Conservation (phyloP, 2,797 vertebrate species). For the Falco cherrug region DNA sequence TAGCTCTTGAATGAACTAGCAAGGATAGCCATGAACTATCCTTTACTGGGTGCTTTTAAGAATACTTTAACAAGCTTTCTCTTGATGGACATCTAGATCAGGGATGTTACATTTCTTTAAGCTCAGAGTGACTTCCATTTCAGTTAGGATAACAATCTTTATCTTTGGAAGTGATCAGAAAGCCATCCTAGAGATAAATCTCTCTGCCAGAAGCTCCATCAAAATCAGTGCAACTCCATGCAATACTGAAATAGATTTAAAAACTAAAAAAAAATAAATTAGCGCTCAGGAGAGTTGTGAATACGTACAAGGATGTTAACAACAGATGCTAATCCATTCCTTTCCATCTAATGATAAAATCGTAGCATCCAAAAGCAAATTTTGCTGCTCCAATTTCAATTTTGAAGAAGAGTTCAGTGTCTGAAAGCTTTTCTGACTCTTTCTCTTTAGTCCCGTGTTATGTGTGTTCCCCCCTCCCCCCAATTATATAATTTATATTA, state of each 20-base stretch:
- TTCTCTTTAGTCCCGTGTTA: no score
- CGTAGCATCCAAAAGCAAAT: neutral
- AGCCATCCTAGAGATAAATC: constrained; percentile 8
- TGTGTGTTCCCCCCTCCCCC: accelerated
- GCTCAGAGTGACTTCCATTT: constrained; percentile 15
- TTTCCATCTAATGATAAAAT: neutral
- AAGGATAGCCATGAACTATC: neutral
- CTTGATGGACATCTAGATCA: neutral
- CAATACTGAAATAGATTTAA: neutral
- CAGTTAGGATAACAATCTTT: constrained; percentile 15
- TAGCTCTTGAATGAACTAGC: neutral
- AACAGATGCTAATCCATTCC: neutral
- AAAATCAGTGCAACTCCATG: neutral
- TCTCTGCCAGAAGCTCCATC: neutral
- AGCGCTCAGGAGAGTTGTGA: neutral
- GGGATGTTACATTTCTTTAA: neutral
- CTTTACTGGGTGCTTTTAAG: neutral
- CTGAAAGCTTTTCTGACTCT: neutral
- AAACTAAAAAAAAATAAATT: neutral
- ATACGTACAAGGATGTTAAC: neutral
- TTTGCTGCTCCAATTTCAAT: neutral
- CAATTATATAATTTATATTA: neutral
- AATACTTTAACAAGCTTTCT: neutral
- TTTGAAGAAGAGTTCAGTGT: neutral
- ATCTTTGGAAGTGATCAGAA: constrained; percentile 27